Evolutionary conservation across 1,140 invertebrate species (phyloP).

Genomic region (Trichonephila clavipes): DNA sequence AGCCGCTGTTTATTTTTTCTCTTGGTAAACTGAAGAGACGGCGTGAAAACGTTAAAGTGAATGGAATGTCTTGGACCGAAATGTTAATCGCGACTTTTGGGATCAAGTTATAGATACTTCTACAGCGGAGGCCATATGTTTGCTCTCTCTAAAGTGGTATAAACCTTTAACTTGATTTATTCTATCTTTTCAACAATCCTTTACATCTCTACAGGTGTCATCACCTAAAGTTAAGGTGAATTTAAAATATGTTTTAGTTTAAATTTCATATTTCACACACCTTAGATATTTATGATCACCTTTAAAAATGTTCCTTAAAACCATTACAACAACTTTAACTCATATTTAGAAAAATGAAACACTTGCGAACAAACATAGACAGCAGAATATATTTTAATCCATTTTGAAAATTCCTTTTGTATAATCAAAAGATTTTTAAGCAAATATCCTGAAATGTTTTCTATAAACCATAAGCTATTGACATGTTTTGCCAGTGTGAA

Average conservation of each 20-base stretch:
- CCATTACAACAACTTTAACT: too few relatives aligned
- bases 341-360: too few relatives aligned
- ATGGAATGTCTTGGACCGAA: slow-evolving; percentile 22
- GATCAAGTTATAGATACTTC: slow-evolving; percentile 42
- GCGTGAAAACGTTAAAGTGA: not conserved
- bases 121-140: slow-evolving; percentile 2
- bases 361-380: too few relatives aligned
- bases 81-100: slow-evolving; percentile 42
- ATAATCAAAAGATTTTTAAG: too few relatives aligned
- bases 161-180: not conserved
- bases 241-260: not conserved
- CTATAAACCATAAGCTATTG: too few relatives aligned
- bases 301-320: too few relatives aligned
- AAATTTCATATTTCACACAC: too few relatives aligned
- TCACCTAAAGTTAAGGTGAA: not conserved
- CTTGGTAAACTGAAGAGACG: slow-evolving; percentile 27
- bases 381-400: too few relatives aligned
- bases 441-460: too few relatives aligned
- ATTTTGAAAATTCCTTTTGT: too few relatives aligned
- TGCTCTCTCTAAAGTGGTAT: not conserved
- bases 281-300: too few relatives aligned
- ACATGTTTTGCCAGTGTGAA: too few relatives aligned
- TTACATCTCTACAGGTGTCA: slow-evolving; percentile 21
- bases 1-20: slow-evolving; percentile 21
- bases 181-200: not conserved